These are phyloP conservation scores for Rallus crepitans DNA, from an alignment of 2,797 vertebrate genomes.

Conservation along the genomic window DNA sequence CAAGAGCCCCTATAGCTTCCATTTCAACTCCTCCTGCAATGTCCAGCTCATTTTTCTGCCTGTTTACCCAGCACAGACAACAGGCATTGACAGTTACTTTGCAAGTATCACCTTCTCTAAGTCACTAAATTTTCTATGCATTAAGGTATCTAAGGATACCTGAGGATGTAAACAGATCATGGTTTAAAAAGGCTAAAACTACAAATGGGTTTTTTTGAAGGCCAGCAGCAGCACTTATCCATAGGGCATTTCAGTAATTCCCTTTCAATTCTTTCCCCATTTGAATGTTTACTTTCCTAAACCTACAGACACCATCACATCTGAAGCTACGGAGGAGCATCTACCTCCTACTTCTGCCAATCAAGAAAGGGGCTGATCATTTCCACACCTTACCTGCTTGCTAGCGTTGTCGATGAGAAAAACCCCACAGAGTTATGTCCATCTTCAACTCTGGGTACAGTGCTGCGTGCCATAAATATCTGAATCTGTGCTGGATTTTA, in stretches of 20 bases:
- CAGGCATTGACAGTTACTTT: not conserved
- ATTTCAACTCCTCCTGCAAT: not conserved
- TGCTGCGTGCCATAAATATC: not conserved
- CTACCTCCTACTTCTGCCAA: accelerated
- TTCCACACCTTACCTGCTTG: not conserved
- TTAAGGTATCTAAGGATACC: not conserved
- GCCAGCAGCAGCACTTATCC: not conserved
- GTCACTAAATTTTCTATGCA: not conserved
- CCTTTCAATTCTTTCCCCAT: not conserved
- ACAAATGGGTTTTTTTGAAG: not conserved
- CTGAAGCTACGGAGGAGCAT: not conserved
- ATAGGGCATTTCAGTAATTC: not conserved
- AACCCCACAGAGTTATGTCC: not conserved
- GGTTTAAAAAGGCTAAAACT: not conserved
- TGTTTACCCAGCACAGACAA: not conserved
- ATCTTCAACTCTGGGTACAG: not conserved
- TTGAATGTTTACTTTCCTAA: not conserved
- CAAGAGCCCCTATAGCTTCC: not conserved
- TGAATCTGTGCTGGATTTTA: not conserved
- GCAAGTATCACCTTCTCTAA: not conserved
- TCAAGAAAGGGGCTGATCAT: not conserved
- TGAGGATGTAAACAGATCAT: not conserved
- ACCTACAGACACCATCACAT: not conserved
- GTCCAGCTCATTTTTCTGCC: not conserved
- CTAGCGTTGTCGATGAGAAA: not conserved